Percentiles rank a stretch among this genome's conserved stretches.
phyloP scores from a whole-genome alignment of 2,113 vertebrate genomes.

The Otolemur garnettii region DNA sequence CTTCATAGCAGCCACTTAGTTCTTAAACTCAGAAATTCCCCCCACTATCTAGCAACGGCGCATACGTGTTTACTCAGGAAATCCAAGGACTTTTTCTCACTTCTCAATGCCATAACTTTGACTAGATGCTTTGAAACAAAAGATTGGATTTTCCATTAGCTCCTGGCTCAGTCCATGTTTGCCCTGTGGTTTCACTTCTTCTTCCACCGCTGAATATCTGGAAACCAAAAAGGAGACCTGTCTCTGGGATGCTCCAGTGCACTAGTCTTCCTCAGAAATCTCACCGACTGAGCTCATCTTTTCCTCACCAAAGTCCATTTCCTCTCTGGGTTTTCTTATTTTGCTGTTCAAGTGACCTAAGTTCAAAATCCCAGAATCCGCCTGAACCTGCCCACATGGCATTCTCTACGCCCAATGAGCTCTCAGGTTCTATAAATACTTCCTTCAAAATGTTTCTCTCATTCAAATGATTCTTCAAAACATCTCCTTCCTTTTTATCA shows the following conservation, averaged over 20 bases:
- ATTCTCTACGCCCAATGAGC: neutral
- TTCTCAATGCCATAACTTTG: neutral
- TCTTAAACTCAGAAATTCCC: neutral
- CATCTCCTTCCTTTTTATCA: slow-evolving; percentile 67
- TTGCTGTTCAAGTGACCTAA: slow-evolving; percentile 31
- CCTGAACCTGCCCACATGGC: neutral
- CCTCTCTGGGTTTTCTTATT: slow-evolving; percentile 26
- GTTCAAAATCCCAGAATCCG: neutral
- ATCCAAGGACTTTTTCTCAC: neutral
- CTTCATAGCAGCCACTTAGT: neutral
- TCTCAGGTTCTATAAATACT: slow-evolving; percentile 46
- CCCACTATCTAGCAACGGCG: neutral
- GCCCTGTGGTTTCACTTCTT: neutral
- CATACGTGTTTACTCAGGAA: neutral
- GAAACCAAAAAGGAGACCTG: neutral
- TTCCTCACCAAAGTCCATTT: slow-evolving; percentile 29
- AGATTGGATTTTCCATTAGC: neutral
- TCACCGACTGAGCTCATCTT: neutral
- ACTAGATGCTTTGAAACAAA: slow-evolving; percentile 26
- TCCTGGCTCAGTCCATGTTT: neutral
- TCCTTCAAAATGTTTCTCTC: slow-evolving; percentile 42
- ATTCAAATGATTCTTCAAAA: slow-evolving; percentile 49
- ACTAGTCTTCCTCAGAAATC: neutral
- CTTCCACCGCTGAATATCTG: neutral
- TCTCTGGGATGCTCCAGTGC: neutral